phyloP scores from a whole-genome alignment of 2,888 invertebrate species.

The Tachystola acroxantha region DNA sequence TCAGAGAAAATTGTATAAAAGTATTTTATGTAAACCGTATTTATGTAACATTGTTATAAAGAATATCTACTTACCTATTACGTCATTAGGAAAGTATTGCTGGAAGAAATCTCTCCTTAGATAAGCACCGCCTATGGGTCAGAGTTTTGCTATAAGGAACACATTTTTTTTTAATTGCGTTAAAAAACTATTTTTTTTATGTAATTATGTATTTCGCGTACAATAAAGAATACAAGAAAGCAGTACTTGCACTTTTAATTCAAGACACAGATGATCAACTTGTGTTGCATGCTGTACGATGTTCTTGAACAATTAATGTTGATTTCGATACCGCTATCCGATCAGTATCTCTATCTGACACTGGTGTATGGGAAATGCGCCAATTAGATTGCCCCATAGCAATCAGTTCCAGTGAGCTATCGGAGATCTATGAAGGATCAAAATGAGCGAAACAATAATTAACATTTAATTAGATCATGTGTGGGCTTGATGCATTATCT shows the following conservation, averaged over 20 bases:
- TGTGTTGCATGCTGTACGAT: constrained; percentile 31
- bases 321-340: constrained; percentile 62
- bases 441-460: constrained; percentile 39
- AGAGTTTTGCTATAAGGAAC: too few species aligned
- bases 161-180: too few species aligned
- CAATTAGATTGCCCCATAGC: constrained; percentile 49
- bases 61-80: too few species aligned
- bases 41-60: too few species aligned
- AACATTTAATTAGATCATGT: constrained; percentile 36
- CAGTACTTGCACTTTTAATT: too few species aligned
- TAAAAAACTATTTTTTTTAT: background rate
- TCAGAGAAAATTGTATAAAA: too few species aligned
- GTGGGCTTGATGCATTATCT: constrained; percentile 15
- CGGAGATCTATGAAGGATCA: constrained; percentile 21
- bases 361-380: constrained; percentile 52
- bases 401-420: constrained; percentile 24
- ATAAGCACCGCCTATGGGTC: too few species aligned
- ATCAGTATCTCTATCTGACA: constrained; percentile 41
- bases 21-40: too few species aligned
- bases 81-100: too few species aligned
- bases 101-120: too few species aligned
- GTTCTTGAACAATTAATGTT: constrained; percentile 61
- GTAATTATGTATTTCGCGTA: too few species aligned
- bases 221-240: too few species aligned
- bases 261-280: background rate